Evolutionary conservation across 2,888 invertebrate species (phyloP).

Genomic region (Ectemnius continuus): DNA sequence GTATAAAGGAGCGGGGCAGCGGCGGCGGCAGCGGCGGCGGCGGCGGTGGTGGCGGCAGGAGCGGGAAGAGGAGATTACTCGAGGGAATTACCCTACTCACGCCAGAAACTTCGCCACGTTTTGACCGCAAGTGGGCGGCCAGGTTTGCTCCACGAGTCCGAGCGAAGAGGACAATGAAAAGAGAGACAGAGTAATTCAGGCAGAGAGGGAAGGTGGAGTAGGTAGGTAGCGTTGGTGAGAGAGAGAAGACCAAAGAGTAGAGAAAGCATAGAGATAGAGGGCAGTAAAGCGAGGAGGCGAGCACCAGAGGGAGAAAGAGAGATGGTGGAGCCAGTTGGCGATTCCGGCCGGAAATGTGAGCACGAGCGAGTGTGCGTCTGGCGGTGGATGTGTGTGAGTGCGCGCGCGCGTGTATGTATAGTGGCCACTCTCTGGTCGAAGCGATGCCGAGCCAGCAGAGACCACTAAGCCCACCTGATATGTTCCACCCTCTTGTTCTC

Average conservation of each 20-base stretch:
- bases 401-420: conserved; percentile 60
- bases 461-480: conserved; percentile 77
- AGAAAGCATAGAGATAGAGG: conserved; percentile 4
- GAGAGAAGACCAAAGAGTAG: background rate
- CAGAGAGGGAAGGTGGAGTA: conserved; percentile 11
- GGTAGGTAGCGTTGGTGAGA: background rate
- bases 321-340: conserved; percentile 35
- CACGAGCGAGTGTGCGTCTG: conserved; percentile 20
- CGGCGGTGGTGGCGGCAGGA: background rate
- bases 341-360: conserved; percentile 39
- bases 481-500: conserved; percentile 67
- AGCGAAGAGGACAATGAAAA: background rate
- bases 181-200: conserved; percentile 1
- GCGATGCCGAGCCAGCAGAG: conserved; percentile 72
- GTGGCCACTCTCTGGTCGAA: conserved; percentile 75
- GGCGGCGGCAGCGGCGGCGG: too few relatives aligned
- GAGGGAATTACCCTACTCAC: conserved; percentile 18
- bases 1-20: background rate
- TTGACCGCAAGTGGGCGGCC: conserved; percentile 42
- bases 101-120: conserved; percentile 42
- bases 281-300: conserved; percentile 7
- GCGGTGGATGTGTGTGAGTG: conserved; percentile 24
- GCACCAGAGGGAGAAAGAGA: conserved; percentile 16
- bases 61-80: conserved; percentile 4
- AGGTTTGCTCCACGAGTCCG: conserved; percentile 7